Base-by-base conservation (phyloP, 2,888 invertebrate genomes). In the Oscheius myriophilus region DNA sequence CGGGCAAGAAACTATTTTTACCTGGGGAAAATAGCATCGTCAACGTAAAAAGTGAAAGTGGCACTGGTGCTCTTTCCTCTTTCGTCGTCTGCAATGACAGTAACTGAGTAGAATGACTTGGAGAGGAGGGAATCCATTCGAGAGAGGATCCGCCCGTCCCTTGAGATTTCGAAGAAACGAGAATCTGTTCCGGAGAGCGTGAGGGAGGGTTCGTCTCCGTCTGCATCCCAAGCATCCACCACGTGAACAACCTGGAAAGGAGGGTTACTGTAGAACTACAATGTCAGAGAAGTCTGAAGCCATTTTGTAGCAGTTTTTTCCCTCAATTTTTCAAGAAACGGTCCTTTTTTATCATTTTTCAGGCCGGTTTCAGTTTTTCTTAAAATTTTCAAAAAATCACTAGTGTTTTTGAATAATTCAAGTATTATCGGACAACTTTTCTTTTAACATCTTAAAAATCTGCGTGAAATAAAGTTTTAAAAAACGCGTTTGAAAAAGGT, bases 91-190 rank as follows among this genome's bases (percentile, higher is more conserved):
- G 69, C 73, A 12, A 64, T 58, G 33, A 72, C 67, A 12, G 53
- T 61, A 23, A 67, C 12, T 18, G 67, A 59, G n/a, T 61, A 67
- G 54, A 61, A 67, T 7, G 67, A 61, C 26, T 61, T 67, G n/a
- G 49, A 51, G 23, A 55, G 53, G 33, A 65, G 65, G 23, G 65
- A 46, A n/a, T 51, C 54, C 14, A 65, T 9, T 33, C 25, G 39
- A 4, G 26, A 52, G 92, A 92, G 0, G 94, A 93, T 46, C 92
- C 92, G 64, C 43, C 75, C 77, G 41, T 70, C 12, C 3, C 71
- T 51, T 0, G 58, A 54, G 14, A 75, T 57, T n/a, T 46, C 23
- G 54, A 77, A 77, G 3, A 51, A n/a, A 7, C 53, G 14, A 1
- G 72, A 45, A 6, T 68, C 69, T 0, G 69, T 33, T 14, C 70